Percentiles rank a stretch among this genome's conserved stretches.
phyloP scores from a whole-genome alignment of 2,888 invertebrate species.

The Apodemia duryi region DNA sequence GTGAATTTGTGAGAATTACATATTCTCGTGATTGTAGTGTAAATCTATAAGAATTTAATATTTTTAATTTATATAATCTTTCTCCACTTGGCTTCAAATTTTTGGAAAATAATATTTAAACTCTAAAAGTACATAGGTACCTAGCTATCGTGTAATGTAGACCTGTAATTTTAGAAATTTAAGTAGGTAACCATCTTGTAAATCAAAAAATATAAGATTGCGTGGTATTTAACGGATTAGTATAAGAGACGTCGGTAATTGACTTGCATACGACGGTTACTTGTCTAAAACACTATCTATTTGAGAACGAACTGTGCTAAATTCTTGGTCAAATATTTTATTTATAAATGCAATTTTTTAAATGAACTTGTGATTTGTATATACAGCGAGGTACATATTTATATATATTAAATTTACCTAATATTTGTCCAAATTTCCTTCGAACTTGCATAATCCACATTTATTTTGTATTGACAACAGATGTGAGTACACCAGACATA shows the following conservation, averaged over 20 bases:
- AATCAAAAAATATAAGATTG: neutral
- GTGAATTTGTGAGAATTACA: too few relatives aligned
- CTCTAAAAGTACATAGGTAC: neutral
- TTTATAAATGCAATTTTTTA: neutral
- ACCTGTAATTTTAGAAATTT: neutral
- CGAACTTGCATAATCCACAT: slow-evolving; percentile 74
- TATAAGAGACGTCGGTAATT: slow-evolving; percentile 7
- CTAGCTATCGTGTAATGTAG: neutral
- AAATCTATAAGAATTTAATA: too few relatives aligned
- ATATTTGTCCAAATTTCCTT: slow-evolving; percentile 68
- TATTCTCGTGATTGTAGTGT: too few relatives aligned
- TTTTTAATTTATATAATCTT: too few relatives aligned
- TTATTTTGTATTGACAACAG: slow-evolving; percentile 74
- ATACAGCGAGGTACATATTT: slow-evolving; percentile 34
- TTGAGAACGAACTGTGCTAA: neutral
- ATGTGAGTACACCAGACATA: slow-evolving; percentile 63
- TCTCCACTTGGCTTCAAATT: too few relatives aligned
- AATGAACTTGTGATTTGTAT: slow-evolving; percentile 25
- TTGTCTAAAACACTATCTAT: slow-evolving; percentile 1
- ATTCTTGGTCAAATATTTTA: neutral
- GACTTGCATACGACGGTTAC: slow-evolving; percentile 8
- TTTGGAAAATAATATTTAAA: neutral
- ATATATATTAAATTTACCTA: slow-evolving; percentile 59
- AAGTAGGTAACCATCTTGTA: neutral
- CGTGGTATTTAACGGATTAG: neutral